phyloP scores from a whole-genome alignment of 2,797 vertebrate genomes.

The Xyrichtys novacula region DNA sequence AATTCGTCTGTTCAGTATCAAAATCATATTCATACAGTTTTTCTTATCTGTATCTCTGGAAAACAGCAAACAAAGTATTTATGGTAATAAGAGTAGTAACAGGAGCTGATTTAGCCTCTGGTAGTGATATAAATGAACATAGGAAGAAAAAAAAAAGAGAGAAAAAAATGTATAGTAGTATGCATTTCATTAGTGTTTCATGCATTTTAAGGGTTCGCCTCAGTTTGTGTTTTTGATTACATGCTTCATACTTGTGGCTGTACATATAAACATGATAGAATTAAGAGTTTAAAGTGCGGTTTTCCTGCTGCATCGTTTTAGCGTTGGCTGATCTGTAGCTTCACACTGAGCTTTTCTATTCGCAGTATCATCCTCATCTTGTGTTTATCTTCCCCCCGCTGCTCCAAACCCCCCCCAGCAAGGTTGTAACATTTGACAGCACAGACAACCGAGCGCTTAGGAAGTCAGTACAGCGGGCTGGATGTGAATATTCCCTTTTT shows the following conservation, averaged over 20 bases:
- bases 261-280: background rate
- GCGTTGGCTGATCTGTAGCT: background rate
- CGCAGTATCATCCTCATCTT: background rate
- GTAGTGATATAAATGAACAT: no score
- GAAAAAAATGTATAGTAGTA: no score
- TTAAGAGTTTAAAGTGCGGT: background rate
- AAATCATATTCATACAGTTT: no score
- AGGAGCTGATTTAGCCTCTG: no score
- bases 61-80: no score
- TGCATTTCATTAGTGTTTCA: background rate
- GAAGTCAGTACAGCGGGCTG: slow-evolving; percentile 1
- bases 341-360: background rate
- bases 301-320: background rate
- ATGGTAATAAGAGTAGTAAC: no score
- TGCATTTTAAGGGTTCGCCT: background rate
- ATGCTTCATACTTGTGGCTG: background rate
- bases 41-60: no score
- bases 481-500: background rate
- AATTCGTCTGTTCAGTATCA: no score
- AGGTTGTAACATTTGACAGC: slow-evolving; percentile 14
- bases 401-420: slow-evolving; percentile 5
- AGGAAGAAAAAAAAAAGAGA: no score
- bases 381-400: slow-evolving; percentile 14
- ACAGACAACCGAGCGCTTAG: slow-evolving; percentile 1
- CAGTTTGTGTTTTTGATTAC: background rate